These are phyloP conservation scores for Dicycla oo DNA, from an alignment of 2,888 invertebrate species.

Conservation along the genomic window DNA sequence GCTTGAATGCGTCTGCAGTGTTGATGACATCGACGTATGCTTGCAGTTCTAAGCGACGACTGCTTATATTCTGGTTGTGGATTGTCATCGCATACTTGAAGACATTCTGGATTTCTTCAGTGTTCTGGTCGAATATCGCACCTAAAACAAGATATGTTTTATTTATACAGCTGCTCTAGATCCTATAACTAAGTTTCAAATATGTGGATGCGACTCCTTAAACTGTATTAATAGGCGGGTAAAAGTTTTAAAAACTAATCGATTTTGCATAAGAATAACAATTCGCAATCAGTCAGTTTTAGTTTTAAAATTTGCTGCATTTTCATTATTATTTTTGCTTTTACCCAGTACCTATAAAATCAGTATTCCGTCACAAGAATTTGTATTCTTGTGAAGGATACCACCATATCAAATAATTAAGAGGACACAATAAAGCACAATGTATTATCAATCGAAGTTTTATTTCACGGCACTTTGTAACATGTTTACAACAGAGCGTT, in stretches of 20 bases:
- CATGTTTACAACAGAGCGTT: constrained; percentile 12
- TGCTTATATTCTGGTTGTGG: constrained; percentile 95
- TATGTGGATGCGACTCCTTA: background rate
- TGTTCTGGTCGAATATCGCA: constrained; percentile 97
- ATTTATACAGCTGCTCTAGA: background rate
- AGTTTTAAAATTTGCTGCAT: background rate
- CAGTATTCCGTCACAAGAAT: too few relatives aligned
- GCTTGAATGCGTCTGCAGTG: constrained; percentile 97
- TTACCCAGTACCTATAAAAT: too few relatives aligned
- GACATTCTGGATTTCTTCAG: constrained; percentile 97
- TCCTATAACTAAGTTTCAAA: too few relatives aligned
- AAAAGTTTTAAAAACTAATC: background rate
- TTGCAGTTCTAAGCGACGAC: constrained; percentile 95
- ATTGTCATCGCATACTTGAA: constrained; percentile 97
- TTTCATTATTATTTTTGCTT: too few relatives aligned
- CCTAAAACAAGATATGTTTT: constrained; percentile 89
- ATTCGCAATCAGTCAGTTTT: background rate
- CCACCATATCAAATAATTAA: background rate
- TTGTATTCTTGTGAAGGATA: background rate
- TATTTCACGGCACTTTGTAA: background rate
- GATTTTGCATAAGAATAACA: background rate
- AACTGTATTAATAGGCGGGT: background rate
- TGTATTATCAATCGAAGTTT: background rate
- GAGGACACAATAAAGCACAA: background rate
- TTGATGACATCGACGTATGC: constrained; percentile 97